A percentile compares a stretch with the other conserved stretches of the same genome.
Conservation (phyloP, 2,797 vertebrate species). For the Diglossa cyanea region DNA sequence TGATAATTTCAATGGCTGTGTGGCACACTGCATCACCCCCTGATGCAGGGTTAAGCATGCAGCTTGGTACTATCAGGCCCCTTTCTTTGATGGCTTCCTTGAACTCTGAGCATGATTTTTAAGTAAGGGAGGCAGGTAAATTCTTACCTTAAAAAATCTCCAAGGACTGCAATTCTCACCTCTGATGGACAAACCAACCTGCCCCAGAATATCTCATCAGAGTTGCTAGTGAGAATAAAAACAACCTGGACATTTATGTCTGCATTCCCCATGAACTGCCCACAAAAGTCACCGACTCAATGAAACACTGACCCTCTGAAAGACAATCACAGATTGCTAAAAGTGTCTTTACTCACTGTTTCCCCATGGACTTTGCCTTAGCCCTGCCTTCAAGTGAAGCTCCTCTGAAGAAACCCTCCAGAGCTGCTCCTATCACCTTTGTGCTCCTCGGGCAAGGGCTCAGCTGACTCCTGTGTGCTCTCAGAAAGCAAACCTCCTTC, state of each 20-base stretch:
- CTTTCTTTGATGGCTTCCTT: neutral
- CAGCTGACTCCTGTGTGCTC: neutral
- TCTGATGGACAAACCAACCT: neutral
- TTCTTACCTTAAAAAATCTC: neutral
- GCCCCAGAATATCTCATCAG: neutral
- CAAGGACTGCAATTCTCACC: neutral
- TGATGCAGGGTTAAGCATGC: neutral
- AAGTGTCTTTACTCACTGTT: neutral
- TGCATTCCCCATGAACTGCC: neutral
- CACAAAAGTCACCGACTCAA: neutral
- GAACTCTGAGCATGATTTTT: neutral
- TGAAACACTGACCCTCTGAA: neutral
- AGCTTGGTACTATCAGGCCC: neutral
- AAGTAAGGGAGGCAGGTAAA: neutral
- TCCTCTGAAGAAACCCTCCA: neutral
- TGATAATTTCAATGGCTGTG: neutral
- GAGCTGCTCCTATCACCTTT: neutral
- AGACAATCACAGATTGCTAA: neutral
- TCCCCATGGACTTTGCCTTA: neutral
- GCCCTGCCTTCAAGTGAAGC: neutral
- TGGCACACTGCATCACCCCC: neutral
- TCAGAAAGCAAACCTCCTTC: neutral
- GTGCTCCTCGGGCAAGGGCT: neutral
- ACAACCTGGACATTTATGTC: neutral
- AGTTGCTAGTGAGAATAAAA: neutral